phyloP scores from a whole-genome alignment of 2,797 vertebrate species.

The Zonotrichia albicollis region DNA sequence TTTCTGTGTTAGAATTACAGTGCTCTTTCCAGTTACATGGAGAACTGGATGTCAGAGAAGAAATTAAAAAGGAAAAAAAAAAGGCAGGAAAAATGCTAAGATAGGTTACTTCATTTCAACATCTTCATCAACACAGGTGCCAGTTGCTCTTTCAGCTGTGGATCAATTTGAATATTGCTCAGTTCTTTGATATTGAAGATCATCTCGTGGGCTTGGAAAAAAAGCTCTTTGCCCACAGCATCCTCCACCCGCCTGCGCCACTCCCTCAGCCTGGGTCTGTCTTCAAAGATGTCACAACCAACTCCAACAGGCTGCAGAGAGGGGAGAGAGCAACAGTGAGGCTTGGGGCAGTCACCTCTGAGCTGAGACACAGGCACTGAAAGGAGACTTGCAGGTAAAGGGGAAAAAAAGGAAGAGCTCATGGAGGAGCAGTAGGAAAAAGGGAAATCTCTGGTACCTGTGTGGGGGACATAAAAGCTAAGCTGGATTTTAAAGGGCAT shows the following conservation, averaged over 20 bases:
- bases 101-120: constrained; percentile 52
- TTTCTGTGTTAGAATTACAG: neutral
- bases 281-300: constrained; percentile 78
- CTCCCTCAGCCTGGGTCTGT: constrained; percentile 75
- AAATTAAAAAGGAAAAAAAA: neutral
- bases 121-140: constrained; percentile 63
- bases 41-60: neutral
- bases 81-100: neutral
- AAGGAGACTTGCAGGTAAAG: neutral
- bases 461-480: neutral
- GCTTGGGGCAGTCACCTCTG: neutral
- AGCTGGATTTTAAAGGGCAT: neutral
- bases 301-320: constrained; percentile 74
- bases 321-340: neutral
- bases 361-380: neutral
- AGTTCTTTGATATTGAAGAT: constrained; percentile 73
- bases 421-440: neutral
- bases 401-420: neutral
- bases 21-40: neutral
- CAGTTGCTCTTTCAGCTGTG: constrained; percentile 61
- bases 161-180: constrained; percentile 58
- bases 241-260: constrained; percentile 81
- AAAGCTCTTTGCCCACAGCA: constrained; percentile 78
- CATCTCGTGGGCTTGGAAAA: constrained; percentile 76
- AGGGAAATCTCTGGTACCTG: neutral